Evolutionary conservation across 2,888 invertebrate species (phyloP).

Genomic region (Alviniconcha strummeri): DNA sequence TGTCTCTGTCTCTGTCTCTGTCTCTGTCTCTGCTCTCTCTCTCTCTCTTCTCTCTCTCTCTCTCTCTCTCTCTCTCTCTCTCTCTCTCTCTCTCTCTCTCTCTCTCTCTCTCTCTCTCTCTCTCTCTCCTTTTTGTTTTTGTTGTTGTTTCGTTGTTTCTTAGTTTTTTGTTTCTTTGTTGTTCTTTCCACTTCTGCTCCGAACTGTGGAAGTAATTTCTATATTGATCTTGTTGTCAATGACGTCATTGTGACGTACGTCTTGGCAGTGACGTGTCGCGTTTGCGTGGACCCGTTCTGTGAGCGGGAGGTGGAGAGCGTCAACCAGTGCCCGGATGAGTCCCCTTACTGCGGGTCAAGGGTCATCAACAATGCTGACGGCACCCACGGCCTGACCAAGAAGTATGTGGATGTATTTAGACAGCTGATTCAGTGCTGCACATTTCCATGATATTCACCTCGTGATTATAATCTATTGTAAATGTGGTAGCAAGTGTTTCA

Average conservation of each 20-base stretch:
- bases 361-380: constrained; percentile 18
- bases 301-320: constrained; percentile 16
- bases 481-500: too few relatives aligned
- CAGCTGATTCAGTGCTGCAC: too few relatives aligned
- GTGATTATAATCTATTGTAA: too few relatives aligned
- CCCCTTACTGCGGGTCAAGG: constrained; percentile 1
- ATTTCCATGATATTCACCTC: too few relatives aligned
- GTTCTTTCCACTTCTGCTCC: not conserved
- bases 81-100: constrained; percentile 14
- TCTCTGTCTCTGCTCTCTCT: too few relatives aligned
- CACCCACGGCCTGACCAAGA: constrained; percentile 15
- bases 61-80: constrained; percentile 15
- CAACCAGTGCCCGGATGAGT: not conserved
- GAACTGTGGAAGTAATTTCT: not conserved
- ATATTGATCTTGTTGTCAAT: not conserved
- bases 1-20: too few relatives aligned
- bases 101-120: constrained; percentile 20
- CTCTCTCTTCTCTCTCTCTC: not conserved
- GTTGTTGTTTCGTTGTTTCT: not conserved
- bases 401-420: not conserved
- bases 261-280: constrained; percentile 1
- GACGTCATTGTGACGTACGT: not conserved
- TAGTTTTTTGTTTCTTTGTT: not conserved
- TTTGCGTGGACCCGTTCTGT: constrained; percentile 26
- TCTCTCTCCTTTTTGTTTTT: constrained; percentile 7